Evolutionary conservation across 1,140 invertebrate species (phyloP).

Genomic region (Akabosia matsudoensis): DNA sequence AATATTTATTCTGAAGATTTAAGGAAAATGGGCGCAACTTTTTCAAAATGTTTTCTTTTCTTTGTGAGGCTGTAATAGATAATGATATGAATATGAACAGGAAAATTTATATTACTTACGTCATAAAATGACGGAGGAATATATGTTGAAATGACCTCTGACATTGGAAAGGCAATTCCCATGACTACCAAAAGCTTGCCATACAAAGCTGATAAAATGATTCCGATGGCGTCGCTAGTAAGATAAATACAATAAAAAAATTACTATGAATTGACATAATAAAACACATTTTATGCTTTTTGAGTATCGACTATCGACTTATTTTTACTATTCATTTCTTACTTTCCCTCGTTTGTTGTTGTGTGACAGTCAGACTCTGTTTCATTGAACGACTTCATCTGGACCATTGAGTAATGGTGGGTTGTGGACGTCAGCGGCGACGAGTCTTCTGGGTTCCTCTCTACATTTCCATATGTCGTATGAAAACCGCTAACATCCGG

Average conservation of each 20-base stretch:
- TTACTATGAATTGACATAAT: neutral
- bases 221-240: slow-evolving; percentile 49
- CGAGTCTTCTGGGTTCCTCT: slow-evolving; percentile 27
- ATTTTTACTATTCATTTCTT: neutral
- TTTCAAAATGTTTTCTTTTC: no score
- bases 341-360: slow-evolving; percentile 38
- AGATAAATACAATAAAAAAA: slow-evolving; percentile 29
- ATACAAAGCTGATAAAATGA: slow-evolving; percentile 56
- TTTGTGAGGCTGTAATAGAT: no score
- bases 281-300: no score
- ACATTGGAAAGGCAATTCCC: slow-evolving; percentile 51
- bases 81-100: no score
- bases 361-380: neutral
- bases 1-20: no score
- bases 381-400: slow-evolving; percentile 31
- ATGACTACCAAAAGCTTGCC: slow-evolving; percentile 57
- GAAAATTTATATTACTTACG: slow-evolving; percentile 57
- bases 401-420: slow-evolving; percentile 38
- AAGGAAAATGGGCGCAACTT: no score
- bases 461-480: no score
- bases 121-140: slow-evolving; percentile 86
- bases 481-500: no score
- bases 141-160: slow-evolving; percentile 85
- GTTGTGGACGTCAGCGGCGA: slow-evolving; percentile 34
- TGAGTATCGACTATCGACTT: neutral